phyloP scores from a whole-genome alignment of 1,140 invertebrate species.

The Drosophila sp. region DNA sequence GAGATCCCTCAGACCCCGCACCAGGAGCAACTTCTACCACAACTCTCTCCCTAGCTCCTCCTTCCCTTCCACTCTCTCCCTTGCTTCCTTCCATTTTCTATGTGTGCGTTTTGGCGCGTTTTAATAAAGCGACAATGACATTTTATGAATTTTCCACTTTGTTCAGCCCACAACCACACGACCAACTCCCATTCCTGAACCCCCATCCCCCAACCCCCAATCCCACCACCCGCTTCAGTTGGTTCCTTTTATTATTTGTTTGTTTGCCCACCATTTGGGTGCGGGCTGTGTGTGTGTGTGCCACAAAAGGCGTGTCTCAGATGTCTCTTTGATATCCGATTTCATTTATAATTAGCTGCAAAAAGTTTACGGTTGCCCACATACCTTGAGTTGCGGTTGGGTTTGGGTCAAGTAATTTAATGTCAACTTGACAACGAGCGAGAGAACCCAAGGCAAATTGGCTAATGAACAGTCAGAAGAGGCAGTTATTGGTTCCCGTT shows the following conservation, averaged over 20 bases:
- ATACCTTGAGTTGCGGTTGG: slow-evolving; percentile 73
- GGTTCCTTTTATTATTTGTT: slow-evolving; percentile 72
- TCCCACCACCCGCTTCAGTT: neutral
- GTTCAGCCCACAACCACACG: slow-evolving; percentile 56
- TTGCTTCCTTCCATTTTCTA: slow-evolving; percentile 20
- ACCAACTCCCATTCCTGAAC: too few species aligned
- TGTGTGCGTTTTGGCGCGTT: slow-evolving; percentile 72
- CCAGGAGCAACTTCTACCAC: slow-evolving; percentile 8
- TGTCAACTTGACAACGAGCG: slow-evolving; percentile 22
- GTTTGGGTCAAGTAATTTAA: slow-evolving; percentile 72
- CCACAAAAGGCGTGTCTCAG: slow-evolving; percentile 69
- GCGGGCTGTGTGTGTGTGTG: slow-evolving; percentile 29
- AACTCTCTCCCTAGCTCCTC: slow-evolving; percentile 10
- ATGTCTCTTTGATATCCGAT: slow-evolving; percentile 75
- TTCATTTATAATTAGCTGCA: slow-evolving; percentile 79
- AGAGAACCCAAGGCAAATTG: neutral
- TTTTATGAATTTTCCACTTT: slow-evolving; percentile 81
- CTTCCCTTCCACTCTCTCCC: neutral
- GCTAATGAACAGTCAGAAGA: neutral
- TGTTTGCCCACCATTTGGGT: slow-evolving; percentile 61
- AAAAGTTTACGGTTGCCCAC: slow-evolving; percentile 70
- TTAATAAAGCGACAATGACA: slow-evolving; percentile 80
- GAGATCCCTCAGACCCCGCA: slow-evolving; percentile 11
- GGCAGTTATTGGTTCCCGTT: too few species aligned
- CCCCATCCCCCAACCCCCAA: neutral